phyloP scores from a whole-genome alignment of 2,888 invertebrate species.

The Andrena bicolor region DNA sequence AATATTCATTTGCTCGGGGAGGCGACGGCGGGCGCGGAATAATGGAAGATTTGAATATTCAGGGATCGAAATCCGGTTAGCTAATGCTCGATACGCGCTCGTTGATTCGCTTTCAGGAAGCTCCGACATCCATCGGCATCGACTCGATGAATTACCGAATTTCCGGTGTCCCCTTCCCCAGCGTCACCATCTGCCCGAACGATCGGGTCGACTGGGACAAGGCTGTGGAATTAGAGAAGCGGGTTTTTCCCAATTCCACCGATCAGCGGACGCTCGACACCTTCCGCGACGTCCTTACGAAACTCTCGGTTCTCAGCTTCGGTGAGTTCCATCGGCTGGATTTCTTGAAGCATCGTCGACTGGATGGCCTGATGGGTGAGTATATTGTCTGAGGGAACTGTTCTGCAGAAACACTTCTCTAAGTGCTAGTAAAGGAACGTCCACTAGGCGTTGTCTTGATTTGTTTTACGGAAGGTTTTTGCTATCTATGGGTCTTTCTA shows the following conservation, averaged over 20 bases:
- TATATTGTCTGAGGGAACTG: not conserved
- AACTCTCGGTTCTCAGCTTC: conserved; percentile 73
- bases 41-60: conserved; percentile 46
- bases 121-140: conserved; percentile 76
- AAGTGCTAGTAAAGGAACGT: too few relatives aligned
- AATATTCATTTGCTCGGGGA: conserved; percentile 44
- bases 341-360: conserved; percentile 48
- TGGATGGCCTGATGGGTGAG: conserved; percentile 28
- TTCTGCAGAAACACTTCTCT: too few relatives aligned
- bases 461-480: too few relatives aligned
- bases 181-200: conserved; percentile 78
- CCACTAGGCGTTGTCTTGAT: too few relatives aligned
- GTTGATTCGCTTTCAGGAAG: conserved; percentile 59
- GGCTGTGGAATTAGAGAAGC: conserved; percentile 56
- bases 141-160: conserved; percentile 75
- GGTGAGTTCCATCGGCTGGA: conserved; percentile 77
- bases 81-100: not conserved
- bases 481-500: too few relatives aligned
- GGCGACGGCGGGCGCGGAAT: conserved; percentile 8
- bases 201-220: conserved; percentile 77
- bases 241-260: conserved; percentile 56
- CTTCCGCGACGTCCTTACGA: conserved; percentile 58
- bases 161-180: conserved; percentile 77
- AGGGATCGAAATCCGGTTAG: conserved; percentile 28
- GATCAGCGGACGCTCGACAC: conserved; percentile 50